These are phyloP conservation scores for Caenorhabditis virilis DNA, from an alignment of 2,888 invertebrate species.

Conservation along the genomic window DNA sequence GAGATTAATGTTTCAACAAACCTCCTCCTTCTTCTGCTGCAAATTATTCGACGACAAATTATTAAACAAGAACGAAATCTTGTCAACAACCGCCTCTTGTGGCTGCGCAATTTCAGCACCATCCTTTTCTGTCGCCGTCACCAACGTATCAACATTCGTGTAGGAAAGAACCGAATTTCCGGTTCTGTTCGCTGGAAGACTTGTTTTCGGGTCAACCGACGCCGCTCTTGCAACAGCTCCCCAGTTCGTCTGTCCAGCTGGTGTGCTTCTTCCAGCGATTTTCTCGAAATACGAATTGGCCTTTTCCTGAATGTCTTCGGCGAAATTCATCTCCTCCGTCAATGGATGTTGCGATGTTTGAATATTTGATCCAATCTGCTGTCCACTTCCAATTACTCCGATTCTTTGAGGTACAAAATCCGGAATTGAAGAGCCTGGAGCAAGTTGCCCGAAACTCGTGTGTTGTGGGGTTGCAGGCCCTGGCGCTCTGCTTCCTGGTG, in stretches of 20 bases:
- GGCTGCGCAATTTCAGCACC: conserved; percentile 77
- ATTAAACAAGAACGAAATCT: conserved; percentile 96
- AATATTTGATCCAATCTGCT: not conserved
- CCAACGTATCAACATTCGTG: conserved; percentile 93
- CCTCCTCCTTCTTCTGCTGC: conserved; percentile 76
- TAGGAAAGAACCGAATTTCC: conserved; percentile 46
- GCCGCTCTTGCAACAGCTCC: conserved; percentile 29
- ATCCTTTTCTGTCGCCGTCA: conserved; percentile 90
- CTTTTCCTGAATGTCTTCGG: conserved; percentile 89
- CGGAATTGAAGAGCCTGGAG: no score
- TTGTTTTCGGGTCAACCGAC: conserved; percentile 22
- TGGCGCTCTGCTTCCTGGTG: conserved; percentile 26
- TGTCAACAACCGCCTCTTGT: conserved; percentile 91
- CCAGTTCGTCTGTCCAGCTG: conserved; percentile 17
- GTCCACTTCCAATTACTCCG: conserved; percentile 1
- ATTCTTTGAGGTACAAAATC: conserved; percentile 12
- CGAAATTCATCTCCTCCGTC: conserved; percentile 28
- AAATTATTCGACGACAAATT: conserved; percentile 95
- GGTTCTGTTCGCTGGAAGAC: conserved; percentile 24
- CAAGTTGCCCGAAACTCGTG: conserved; percentile 38
- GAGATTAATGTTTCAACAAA: conserved; percentile 8
- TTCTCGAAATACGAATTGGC: conserved; percentile 97
- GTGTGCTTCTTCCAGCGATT: conserved; percentile 72
- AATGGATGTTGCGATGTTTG: not conserved
- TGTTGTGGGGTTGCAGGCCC: conserved; percentile 44